A percentile compares a stretch with the other conserved stretches of the same genome.
phyloP scores from a whole-genome alignment of 2,888 invertebrate species.

The Notodonta ziczac region DNA sequence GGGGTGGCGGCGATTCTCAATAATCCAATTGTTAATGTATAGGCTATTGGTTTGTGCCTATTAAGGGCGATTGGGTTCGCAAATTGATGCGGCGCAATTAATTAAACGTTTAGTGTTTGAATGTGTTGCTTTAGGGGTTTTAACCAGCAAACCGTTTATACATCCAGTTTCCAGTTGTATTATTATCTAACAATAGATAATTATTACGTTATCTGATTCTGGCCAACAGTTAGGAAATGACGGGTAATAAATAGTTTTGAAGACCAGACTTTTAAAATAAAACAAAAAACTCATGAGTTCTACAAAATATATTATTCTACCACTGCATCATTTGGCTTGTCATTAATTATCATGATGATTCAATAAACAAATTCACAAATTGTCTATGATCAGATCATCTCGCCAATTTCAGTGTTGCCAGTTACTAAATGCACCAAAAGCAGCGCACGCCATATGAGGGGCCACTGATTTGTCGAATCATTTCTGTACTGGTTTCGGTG shows the following conservation, averaged over 20 bases:
- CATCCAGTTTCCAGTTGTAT: no score
- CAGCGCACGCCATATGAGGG: slow-evolving; percentile 20
- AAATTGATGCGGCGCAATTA: slow-evolving; percentile 71
- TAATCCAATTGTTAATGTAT: slow-evolving; percentile 77
- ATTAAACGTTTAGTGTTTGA: slow-evolving; percentile 62
- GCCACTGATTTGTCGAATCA: slow-evolving; percentile 53
- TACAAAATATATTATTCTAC: not conserved
- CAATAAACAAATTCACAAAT: slow-evolving; percentile 17
- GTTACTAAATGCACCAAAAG: slow-evolving; percentile 32
- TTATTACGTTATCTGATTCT: no score
- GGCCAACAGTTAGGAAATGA: no score
- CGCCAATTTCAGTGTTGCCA: slow-evolving; percentile 31
- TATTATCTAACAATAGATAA: no score
- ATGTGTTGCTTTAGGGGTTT: slow-evolving; percentile 32
- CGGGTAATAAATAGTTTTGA: no score
- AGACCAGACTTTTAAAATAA: no score
- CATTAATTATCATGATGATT: not conserved
- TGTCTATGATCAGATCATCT: slow-evolving; percentile 29
- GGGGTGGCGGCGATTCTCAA: slow-evolving; percentile 64
- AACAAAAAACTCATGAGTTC: no score
- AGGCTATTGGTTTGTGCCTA: slow-evolving; percentile 52
- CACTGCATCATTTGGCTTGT: not conserved
- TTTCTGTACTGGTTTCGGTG: slow-evolving; percentile 46
- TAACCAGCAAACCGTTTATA: no score
- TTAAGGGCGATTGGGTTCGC: slow-evolving; percentile 66